These are phyloP conservation scores for Chalcis sispes DNA, from an alignment of 2,888 invertebrate species.

Conservation along the genomic window DNA sequence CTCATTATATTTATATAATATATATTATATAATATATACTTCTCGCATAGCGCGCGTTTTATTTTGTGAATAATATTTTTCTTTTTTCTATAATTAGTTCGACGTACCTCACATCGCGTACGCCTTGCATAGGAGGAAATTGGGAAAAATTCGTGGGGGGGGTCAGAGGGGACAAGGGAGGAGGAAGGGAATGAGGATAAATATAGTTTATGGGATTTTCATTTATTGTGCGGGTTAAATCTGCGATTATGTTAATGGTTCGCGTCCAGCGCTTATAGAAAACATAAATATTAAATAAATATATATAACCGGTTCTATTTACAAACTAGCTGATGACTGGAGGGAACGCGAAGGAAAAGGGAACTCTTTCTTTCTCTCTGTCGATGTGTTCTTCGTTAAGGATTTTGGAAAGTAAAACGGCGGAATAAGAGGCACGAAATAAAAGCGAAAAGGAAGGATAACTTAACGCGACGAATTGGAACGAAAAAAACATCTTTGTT, in stretches of 20 bases:
- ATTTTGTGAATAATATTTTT: slow-evolving; percentile 50
- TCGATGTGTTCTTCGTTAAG: slow-evolving; percentile 46
- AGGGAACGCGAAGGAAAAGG: slow-evolving; percentile 39
- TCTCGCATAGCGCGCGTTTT: slow-evolving; percentile 57
- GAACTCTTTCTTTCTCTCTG: slow-evolving; percentile 46
- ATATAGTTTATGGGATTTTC: slow-evolving; percentile 40
- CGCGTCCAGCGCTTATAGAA: slow-evolving; percentile 73
- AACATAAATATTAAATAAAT: slow-evolving; percentile 74
- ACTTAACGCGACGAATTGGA: slow-evolving; percentile 19
- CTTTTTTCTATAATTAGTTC: slow-evolving; percentile 35
- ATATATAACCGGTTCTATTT: slow-evolving; percentile 68
- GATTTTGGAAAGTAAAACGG: not conserved
- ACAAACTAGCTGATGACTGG: slow-evolving; percentile 57
- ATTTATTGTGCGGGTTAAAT: too few relatives aligned
- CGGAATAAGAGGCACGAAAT: not conserved
- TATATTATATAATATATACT: slow-evolving; percentile 62
- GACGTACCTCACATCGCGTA: slow-evolving; percentile 9
- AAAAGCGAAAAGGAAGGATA: slow-evolving; percentile 7
- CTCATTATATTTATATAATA: slow-evolving; percentile 48
- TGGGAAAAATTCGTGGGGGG: slow-evolving; percentile 3
- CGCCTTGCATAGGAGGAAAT: slow-evolving; percentile 30
- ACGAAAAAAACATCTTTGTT: not conserved
- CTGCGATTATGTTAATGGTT: slow-evolving; percentile 56
- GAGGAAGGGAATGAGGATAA: slow-evolving; percentile 9
- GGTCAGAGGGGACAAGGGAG: slow-evolving; percentile 8